These are phyloP conservation scores for Rhabdomys dilectus DNA, from an alignment of 2,113 vertebrate genomes.

Conservation along the genomic window DNA sequence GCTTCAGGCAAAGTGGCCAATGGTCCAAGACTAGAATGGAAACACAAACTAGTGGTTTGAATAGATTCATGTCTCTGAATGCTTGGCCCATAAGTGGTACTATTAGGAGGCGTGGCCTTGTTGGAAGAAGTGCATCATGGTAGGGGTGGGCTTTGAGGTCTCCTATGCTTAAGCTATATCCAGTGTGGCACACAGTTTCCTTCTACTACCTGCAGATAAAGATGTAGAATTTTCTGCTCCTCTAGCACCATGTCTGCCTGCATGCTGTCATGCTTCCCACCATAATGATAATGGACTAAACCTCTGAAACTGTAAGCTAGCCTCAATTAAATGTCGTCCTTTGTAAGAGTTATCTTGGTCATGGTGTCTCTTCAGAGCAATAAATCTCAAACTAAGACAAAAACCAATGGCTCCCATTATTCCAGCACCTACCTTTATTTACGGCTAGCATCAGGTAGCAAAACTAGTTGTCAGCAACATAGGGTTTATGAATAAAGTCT, in stretches of 20 bases:
- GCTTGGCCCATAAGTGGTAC: not conserved
- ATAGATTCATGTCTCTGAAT: not conserved
- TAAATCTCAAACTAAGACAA: not conserved
- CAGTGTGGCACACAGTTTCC: not conserved
- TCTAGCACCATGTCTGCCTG: not conserved
- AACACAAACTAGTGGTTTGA: not conserved
- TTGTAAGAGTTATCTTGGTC: not conserved
- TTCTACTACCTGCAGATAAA: not conserved
- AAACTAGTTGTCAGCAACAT: not conserved
- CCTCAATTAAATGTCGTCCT: too few relatives aligned
- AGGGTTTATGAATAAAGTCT: conserved; percentile 30
- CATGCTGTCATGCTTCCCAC: not conserved
- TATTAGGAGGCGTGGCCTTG: not conserved
- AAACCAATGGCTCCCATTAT: not conserved
- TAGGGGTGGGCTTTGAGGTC: not conserved
- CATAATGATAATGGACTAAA: not conserved
- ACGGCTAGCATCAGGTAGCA: not conserved
- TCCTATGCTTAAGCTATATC: not conserved
- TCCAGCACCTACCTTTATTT: conserved; percentile 42
- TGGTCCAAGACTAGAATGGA: not conserved
- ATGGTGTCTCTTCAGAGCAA: not conserved
- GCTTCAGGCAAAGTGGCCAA: not conserved
- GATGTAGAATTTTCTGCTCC: not conserved
- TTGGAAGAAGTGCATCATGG: not conserved
- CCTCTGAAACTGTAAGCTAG: too few relatives aligned